A percentile compares a stretch with the other conserved stretches of the same genome.
Conservation (phyloP, 2,113 vertebrate genomes). For the Thryonomys swinderianus region DNA sequence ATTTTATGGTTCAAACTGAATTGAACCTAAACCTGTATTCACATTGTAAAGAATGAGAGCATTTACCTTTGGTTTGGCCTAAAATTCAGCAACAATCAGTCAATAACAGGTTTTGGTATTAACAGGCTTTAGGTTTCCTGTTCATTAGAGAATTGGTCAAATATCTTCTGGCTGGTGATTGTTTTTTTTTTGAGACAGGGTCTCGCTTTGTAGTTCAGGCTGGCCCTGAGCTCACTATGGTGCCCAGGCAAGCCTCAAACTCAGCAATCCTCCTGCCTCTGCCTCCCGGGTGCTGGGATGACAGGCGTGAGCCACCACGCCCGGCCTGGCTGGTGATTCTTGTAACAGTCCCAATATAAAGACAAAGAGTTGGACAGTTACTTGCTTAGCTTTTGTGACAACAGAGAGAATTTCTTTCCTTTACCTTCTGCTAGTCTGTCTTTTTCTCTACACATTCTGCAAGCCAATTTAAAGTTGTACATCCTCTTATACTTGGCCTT, state of each 20-base stretch:
- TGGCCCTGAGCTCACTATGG: too few relatives aligned
- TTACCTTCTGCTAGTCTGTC: not conserved
- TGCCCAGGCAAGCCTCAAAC: too few relatives aligned
- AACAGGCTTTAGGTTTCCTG: not conserved
- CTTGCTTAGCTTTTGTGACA: constrained; percentile 6
- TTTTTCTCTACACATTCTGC: not conserved
- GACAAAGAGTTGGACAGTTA: constrained; percentile 6
- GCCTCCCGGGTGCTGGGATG: too few relatives aligned
- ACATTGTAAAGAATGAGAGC: not conserved
- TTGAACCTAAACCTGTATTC: not conserved
- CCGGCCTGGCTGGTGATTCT: constrained; percentile 26
- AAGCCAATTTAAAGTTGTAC: not conserved
- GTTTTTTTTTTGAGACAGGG: too few relatives aligned
- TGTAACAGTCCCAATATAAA: not conserved
- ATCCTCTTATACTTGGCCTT: not conserved
- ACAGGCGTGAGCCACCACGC: too few relatives aligned
- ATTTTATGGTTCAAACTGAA: constrained; percentile 15
- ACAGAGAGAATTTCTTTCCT: not conserved
- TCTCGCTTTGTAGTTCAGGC: too few relatives aligned
- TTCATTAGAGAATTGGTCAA: not conserved
- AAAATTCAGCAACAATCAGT: not conserved
- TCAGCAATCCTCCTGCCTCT: too few relatives aligned
- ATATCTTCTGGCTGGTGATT: constrained; percentile 25
- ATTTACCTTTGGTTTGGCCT: not conserved
- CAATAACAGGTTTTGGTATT: not conserved